Evolutionary conservation across 2,797 vertebrate genomes (phyloP).

Genomic region (Lutjanus campechanus): DNA sequence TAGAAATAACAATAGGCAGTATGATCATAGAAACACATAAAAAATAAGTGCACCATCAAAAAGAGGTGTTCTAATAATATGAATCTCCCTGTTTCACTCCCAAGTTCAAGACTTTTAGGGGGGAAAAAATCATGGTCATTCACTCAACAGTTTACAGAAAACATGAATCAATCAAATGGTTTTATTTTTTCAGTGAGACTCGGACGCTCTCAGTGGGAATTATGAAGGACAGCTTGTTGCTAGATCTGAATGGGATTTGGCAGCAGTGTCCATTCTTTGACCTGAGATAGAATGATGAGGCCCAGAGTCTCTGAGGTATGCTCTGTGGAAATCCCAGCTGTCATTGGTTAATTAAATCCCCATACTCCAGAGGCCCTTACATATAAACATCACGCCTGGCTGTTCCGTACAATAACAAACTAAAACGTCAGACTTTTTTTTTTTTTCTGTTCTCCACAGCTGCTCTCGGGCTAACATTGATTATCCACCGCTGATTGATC

Average conservation of each 20-base stretch:
- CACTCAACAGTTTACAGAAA: neutral
- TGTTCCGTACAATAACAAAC: conserved; percentile 74
- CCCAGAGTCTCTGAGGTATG: conserved; percentile 56
- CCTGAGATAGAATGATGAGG: conserved; percentile 62
- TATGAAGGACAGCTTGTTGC: conserved; percentile 31
- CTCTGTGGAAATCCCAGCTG: conserved; percentile 68
- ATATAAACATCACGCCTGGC: conserved; percentile 69
- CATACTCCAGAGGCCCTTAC: conserved; percentile 69
- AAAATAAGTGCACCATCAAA: neutral
- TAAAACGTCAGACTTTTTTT: conserved; percentile 54
- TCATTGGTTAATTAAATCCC: conserved; percentile 75
- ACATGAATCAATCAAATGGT: neutral
- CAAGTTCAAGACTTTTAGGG: neutral
- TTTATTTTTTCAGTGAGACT: conserved; percentile 29
- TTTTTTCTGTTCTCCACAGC: conserved; percentile 58
- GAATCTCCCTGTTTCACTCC: neutral
- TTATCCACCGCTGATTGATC: conserved; percentile 67
- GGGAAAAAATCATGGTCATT: neutral
- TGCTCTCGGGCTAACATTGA: conserved; percentile 59
- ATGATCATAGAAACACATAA: neutral
- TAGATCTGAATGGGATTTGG: conserved; percentile 50
- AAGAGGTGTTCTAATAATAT: neutral
- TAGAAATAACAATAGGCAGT: neutral
- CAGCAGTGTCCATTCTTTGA: conserved; percentile 58
- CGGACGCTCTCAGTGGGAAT: conserved; percentile 23